Evolutionary conservation across 2,113 vertebrate species (phyloP).

Genomic region (Platysternon megacephalum): DNA sequence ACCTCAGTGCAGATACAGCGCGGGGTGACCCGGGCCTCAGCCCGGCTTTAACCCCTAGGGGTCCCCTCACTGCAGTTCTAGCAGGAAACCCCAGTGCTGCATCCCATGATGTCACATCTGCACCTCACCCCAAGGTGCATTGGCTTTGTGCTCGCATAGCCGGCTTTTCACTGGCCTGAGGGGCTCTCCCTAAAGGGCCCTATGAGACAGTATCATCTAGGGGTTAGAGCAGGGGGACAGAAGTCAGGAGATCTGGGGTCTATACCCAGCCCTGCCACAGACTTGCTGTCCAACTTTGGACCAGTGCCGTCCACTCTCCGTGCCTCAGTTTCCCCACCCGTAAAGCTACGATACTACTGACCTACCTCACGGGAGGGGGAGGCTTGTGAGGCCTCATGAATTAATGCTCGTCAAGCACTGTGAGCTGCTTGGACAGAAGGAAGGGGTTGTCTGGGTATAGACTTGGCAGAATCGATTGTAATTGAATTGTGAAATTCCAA

Average conservation of each 20-base stretch:
- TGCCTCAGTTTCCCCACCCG: background rate
- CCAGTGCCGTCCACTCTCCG: rapidly evolving
- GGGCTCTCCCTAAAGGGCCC: background rate
- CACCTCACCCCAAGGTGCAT: background rate
- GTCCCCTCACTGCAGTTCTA: too few species aligned
- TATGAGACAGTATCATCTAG: background rate
- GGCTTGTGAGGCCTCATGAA: background rate
- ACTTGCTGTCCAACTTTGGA: background rate
- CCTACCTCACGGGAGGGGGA: background rate
- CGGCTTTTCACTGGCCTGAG: background rate
- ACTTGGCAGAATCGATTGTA: background rate
- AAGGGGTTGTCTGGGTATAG: too few species aligned
- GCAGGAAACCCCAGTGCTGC: too few species aligned
- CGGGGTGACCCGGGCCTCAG: too few species aligned
- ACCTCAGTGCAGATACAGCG: too few species aligned
- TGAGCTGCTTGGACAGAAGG: too few species aligned
- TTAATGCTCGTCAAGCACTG: background rate
- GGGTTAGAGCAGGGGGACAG: background rate
- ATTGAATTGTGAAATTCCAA: too few species aligned
- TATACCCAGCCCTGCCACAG: background rate
- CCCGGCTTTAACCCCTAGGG: too few species aligned
- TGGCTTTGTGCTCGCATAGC: background rate
- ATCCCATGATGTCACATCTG: too few species aligned
- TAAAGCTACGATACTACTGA: background rate
- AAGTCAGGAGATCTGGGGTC: background rate